Conservation (phyloP, 2,888 invertebrate species). For the Germaria angustata region DNA sequence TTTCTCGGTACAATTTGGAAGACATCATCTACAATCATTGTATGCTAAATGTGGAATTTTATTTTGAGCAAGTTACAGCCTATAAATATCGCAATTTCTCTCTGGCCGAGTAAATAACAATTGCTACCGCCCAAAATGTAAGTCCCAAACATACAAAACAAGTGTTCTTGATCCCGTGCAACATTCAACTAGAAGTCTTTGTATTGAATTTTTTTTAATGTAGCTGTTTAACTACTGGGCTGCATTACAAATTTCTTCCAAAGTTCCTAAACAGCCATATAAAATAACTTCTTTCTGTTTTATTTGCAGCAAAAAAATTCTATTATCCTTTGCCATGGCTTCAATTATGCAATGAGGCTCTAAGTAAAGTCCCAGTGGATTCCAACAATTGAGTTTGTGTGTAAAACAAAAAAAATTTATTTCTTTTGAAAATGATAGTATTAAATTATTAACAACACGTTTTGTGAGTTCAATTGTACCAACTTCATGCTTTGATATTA, state of each 20-base stretch:
- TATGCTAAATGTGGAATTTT: no score
- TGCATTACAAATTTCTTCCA: neutral
- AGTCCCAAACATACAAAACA: no score
- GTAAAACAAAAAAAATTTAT: neutral
- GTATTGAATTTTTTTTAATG: no score
- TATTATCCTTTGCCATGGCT: neutral
- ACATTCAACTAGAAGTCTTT: no score
- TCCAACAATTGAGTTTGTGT: neutral
- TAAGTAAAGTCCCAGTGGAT: neutral
- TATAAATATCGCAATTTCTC: no score
- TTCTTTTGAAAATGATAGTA: neutral
- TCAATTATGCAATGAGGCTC: neutral
- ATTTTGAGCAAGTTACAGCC: no score
- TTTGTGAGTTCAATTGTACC: conserved; percentile 9
- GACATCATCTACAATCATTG: no score
- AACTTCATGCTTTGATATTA: conserved; percentile 46
- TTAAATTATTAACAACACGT: conserved; percentile 57
- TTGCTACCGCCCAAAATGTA: no score
- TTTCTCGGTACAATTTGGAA: no score
- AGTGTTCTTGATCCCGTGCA: no score
- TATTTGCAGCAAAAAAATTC: neutral
- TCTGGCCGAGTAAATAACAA: no score
- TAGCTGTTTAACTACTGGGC: neutral
- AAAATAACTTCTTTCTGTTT: neutral
- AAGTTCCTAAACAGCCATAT: neutral